These are phyloP conservation scores for Dryococelus australis DNA, from an alignment of 2,888 invertebrate genomes.

Conservation along the genomic window DNA sequence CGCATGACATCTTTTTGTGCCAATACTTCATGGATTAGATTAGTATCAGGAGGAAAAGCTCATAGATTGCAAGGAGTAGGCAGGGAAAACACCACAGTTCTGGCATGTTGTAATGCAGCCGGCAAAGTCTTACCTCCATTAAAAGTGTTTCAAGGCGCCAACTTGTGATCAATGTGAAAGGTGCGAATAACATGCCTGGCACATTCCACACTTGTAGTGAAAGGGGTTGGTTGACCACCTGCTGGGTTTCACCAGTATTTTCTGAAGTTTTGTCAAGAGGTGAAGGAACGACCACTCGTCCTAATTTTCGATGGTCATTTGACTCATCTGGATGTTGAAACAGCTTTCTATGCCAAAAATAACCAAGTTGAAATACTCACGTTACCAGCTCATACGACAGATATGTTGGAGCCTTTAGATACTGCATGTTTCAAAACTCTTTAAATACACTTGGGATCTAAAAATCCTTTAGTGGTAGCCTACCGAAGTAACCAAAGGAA, in stretches of 20 bases:
- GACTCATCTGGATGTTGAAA: conserved; percentile 35
- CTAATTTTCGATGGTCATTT: conserved; percentile 43
- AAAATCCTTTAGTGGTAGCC: background rate
- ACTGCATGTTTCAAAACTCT: conserved; percentile 20
- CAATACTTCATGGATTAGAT: conserved; percentile 45
- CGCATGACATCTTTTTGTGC: conserved; percentile 33
- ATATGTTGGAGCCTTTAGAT: conserved; percentile 29
- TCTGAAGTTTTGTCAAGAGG: conserved; percentile 27
- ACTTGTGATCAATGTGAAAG: no score
- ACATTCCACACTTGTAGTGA: conserved; percentile 20
- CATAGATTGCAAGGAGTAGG: conserved; percentile 46
- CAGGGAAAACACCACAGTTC: conserved; percentile 47
- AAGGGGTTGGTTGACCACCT: conserved; percentile 32
- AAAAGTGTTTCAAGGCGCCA: no score
- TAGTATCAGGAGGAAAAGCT: conserved; percentile 45
- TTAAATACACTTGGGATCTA: background rate
- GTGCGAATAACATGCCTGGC: no score
- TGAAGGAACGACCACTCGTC: conserved; percentile 38
- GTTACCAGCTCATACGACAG: conserved; percentile 40
- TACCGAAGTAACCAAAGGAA: background rate
- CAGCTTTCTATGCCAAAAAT: conserved; percentile 33
- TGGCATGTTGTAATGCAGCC: conserved; percentile 46
- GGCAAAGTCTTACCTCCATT: no score
- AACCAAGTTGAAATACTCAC: conserved; percentile 42
- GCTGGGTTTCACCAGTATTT: conserved; percentile 34